phyloP scores from a whole-genome alignment of 2,888 invertebrate species.

The Ormyrus nitidulus region DNA sequence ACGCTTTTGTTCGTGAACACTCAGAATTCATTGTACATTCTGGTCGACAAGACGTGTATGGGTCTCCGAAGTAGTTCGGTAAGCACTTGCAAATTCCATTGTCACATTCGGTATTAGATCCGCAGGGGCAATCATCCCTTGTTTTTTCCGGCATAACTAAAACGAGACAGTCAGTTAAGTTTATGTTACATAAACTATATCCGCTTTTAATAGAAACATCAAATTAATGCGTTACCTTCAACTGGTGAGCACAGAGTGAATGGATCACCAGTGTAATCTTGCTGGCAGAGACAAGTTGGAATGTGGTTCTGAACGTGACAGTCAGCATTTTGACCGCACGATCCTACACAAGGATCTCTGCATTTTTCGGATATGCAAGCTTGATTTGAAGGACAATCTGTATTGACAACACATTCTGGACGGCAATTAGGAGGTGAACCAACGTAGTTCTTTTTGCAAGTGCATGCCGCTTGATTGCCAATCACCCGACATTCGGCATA shows the following conservation, averaged over 20 bases:
- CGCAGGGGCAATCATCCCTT: conserved; percentile 82
- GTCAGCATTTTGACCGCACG: conserved; percentile 84
- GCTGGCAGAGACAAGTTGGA: conserved; percentile 81
- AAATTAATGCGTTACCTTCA: conserved; percentile 60
- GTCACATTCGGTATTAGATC: conserved; percentile 75
- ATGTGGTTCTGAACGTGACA: conserved; percentile 84
- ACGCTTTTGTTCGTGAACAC: conserved; percentile 82
- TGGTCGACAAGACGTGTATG: conserved; percentile 82
- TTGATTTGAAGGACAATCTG: conserved; percentile 81
- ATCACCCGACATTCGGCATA: conserved; percentile 82
- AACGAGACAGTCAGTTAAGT: background rate
- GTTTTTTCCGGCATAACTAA: conserved; percentile 51
- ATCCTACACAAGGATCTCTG: conserved; percentile 83
- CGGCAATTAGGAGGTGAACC: conserved; percentile 84
- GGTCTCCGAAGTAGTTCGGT: conserved; percentile 84
- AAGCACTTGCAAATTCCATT: conserved; percentile 82
- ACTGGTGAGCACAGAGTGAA: conserved; percentile 80
- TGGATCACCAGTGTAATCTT: conserved; percentile 82
- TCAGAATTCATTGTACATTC: conserved; percentile 86
- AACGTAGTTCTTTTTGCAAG: conserved; percentile 80
- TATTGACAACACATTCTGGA: conserved; percentile 81
- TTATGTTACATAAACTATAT: conserved; percentile 58
- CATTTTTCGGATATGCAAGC: conserved; percentile 86
- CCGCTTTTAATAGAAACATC: background rate
- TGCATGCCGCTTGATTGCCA: conserved; percentile 80